These are phyloP conservation scores for Tamandua tetradactyla DNA, from an alignment of 2,797 vertebrate species.

Conservation along the genomic window DNA sequence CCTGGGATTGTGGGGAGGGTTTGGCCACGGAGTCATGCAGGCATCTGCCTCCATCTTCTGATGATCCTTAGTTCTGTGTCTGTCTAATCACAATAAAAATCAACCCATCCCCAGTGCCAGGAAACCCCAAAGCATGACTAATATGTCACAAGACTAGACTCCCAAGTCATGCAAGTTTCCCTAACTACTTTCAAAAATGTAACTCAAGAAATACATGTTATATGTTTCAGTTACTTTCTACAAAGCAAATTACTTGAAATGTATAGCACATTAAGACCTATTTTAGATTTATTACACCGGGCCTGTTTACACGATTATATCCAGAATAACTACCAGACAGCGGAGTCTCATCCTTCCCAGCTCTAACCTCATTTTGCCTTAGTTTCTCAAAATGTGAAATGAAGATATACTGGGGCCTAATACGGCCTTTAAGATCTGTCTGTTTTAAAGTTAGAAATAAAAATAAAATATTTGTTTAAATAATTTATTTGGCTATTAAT, in stretches of 20 bases:
- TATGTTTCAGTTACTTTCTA: neutral
- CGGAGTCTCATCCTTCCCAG: neutral
- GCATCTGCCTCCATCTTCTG: neutral
- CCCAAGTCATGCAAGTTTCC: slow-evolving; percentile 46
- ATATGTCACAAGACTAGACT: slow-evolving; percentile 60
- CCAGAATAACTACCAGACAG: too few species aligned
- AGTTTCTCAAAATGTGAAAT: slow-evolving; percentile 21
- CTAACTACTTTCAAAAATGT: neutral
- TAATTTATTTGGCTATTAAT: neutral
- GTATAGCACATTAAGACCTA: neutral
- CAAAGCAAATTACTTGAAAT: neutral
- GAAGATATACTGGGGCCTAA: neutral
- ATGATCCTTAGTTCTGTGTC: neutral
- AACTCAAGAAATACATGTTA: neutral
- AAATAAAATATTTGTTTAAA: slow-evolving; percentile 7
- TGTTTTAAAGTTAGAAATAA: slow-evolving; percentile 20
- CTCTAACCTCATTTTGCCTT: neutral
- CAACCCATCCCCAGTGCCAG: slow-evolving; percentile 47
- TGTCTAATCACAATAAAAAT: slow-evolving; percentile 65
- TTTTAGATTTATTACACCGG: neutral
- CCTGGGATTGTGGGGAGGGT: neutral
- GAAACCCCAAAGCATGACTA: slow-evolving; percentile 60
- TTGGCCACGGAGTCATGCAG: neutral
- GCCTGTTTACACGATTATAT: neutral
- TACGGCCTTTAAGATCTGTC: neutral